Base-by-base conservation (phyloP, 2,888 invertebrate genomes). In the Diarsia mendica region DNA sequence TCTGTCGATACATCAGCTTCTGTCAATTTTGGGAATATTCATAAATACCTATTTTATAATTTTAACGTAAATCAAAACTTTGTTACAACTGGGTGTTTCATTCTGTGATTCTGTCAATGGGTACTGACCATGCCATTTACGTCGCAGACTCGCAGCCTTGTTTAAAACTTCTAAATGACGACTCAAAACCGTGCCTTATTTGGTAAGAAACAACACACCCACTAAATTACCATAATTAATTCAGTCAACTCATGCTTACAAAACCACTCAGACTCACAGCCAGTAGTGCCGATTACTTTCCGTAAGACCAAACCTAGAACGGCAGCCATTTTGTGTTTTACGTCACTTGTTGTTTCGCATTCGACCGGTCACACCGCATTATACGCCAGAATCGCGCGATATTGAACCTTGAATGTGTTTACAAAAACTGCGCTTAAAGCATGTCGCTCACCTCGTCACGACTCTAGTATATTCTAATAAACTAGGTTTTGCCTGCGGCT, bases 321-420 rank as follows among this genome's bases (percentile, higher is more conserved):
- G 9, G 15, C 2, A 55, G 72, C 84, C 77, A 83, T 83, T 71
- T 77, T 71, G 53, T 55, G 63, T 68, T 48, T 23, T 72, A 83
- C 82, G 88, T 84, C 80, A 86, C 49, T 46, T 83, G 75, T 86
- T 84, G 68, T 86, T 85, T 75, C 72, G 51, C 64, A 71, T 51
- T 69, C 69, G 55, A 72, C 70, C 51, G 75, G 53, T 68, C 63
- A 63, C 1, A 39, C 39, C 39, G 39, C 39, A 39, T n/a, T n/a
- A n/a, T 15, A 65, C 33, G 65, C 67, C 65, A 66, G 66, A 72
- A 88, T 80, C 84, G 82, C 81, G 82, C 79, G 86, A 79, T 87
- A 63, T 2, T 2, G 48, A 83, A 76, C 88, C 88, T 87, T 87
- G 87, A 68, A 71, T 13, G n/a, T 87, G 86, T 87, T 87, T 87